Evolutionary conservation across 1,140 invertebrate species (phyloP).

Genomic region (Drosophila triauraria): DNA sequence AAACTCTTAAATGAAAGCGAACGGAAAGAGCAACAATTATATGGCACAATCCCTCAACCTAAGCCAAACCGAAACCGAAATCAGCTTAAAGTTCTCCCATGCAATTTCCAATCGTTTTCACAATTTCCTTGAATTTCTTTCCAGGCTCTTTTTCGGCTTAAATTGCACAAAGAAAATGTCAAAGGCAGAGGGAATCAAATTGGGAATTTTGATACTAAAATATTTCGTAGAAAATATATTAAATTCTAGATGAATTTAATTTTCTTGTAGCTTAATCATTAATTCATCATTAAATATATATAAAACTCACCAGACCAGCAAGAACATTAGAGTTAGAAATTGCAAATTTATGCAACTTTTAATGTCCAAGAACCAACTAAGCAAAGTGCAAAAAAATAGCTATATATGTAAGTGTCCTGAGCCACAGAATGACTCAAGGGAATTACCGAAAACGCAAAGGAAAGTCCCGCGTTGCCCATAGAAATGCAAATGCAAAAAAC

Average conservation of each 20-base stretch:
- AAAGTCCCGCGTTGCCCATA: conserved; percentile 23
- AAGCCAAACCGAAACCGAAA: conserved; percentile 11
- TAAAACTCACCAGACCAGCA: not conserved
- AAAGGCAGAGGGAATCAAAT: not conserved
- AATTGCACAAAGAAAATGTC: conserved; percentile 4
- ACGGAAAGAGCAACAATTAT: conserved; percentile 41
- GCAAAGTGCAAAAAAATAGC: not conserved
- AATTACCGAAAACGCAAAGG: conserved; percentile 34
- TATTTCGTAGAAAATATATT: not conserved
- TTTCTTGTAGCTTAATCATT: too few relatives aligned
- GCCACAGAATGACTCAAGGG: conserved; percentile 54
- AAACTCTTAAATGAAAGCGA: conserved; percentile 36
- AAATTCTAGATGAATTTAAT: not conserved
- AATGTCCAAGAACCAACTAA: conserved; percentile 1
- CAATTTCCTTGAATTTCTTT: conserved; percentile 5
- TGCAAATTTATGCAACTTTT: conserved; percentile 2
- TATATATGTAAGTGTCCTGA: conserved; percentile 15
- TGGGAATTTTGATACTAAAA: too few relatives aligned
- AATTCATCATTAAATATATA: too few relatives aligned
- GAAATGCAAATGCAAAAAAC: conserved; percentile 65
- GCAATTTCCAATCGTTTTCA: conserved; percentile 9
- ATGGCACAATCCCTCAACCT: conserved; percentile 12
- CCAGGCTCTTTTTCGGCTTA: not conserved
- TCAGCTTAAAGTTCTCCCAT: conserved; percentile 28
- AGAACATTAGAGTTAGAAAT: not conserved